Evolutionary conservation across 1,140 invertebrate species (phyloP).

Genomic region (Trichonephila clavipes): DNA sequence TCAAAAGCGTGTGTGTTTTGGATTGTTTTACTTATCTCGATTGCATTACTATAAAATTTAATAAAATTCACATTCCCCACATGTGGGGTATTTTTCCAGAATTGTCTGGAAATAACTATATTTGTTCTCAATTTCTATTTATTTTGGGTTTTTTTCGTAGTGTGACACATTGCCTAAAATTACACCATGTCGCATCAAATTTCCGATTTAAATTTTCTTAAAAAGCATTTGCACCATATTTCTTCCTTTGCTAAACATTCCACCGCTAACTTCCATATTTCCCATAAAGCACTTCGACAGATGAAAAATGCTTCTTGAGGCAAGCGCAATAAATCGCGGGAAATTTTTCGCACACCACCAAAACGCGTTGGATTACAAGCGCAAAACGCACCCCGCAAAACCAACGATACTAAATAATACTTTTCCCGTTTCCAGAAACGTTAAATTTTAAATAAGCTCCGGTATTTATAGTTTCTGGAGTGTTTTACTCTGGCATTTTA

Average conservation of each 20-base stretch:
- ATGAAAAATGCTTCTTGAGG: slow-evolving; percentile 10
- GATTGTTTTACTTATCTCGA: too few relatives aligned
- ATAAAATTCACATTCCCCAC: too few relatives aligned
- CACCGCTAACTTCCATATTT: background rate
- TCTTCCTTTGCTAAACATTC: background rate
- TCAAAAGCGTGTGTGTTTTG: too few relatives aligned
- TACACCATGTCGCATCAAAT: too few relatives aligned
- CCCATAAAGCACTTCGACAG: slow-evolving; percentile 3
- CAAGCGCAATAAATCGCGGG: background rate
- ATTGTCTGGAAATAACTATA: too few relatives aligned
- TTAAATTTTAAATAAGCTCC: slow-evolving; percentile 45
- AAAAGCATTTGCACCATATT: background rate
- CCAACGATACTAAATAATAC: slow-evolving; percentile 38
- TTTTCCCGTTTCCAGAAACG: slow-evolving; percentile 38
- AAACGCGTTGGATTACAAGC: slow-evolving; percentile 21
- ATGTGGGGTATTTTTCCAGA: too few relatives aligned
- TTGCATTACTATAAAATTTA: too few relatives aligned
- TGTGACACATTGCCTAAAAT: too few relatives aligned
- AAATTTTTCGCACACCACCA: background rate
- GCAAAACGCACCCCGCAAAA: background rate
- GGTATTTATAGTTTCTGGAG: slow-evolving; percentile 48
- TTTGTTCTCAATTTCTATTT: too few relatives aligned
- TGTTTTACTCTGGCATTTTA: slow-evolving; percentile 39
- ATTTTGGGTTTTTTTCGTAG: too few relatives aligned
- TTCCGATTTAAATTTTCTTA: background rate